Conservation (phyloP, 2,888 invertebrate species). For the Incurvaria masculella region DNA sequence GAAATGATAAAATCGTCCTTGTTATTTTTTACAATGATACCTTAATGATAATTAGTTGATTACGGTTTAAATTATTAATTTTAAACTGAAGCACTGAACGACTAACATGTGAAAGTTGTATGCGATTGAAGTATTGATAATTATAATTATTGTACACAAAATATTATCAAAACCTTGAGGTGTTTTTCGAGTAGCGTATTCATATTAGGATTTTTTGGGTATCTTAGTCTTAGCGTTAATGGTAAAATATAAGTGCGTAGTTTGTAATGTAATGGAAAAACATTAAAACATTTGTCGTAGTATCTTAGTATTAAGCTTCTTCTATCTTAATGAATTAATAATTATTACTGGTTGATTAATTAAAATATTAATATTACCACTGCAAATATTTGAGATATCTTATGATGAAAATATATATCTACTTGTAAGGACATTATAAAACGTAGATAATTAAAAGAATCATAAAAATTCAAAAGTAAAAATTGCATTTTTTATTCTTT, state of each 20-base stretch:
- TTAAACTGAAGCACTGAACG: conserved; percentile 47
- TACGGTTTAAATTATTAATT: conserved; percentile 58
- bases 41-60: conserved; percentile 60
- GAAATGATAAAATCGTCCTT: conserved; percentile 50
- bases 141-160: conserved; percentile 24
- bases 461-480: conserved; percentile 54
- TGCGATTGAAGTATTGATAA: conserved; percentile 43
- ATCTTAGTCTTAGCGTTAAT: conserved; percentile 57
- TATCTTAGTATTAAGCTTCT: conserved; percentile 58
- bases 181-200: conserved; percentile 54
- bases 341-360: conserved; percentile 56
- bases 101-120: conserved; percentile 48
- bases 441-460: conserved; percentile 60
- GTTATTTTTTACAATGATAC: conserved; percentile 41
- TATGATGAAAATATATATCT: conserved; percentile 58
- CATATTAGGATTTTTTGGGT: conserved; percentile 57
- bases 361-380: conserved; percentile 58
- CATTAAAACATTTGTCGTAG: conserved; percentile 43
- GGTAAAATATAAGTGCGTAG: conserved; percentile 53
- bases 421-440: conserved; percentile 59
- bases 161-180: conserved; percentile 51
- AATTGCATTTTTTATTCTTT: conserved; percentile 53
- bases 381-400: conserved; percentile 60
- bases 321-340: conserved; percentile 56
- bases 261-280: conserved; percentile 52